Evolutionary conservation across 2,888 invertebrate species (phyloP), one percentile per base, ranked within the genome.

Genomic region (Eretmocerus hayati): DNA sequence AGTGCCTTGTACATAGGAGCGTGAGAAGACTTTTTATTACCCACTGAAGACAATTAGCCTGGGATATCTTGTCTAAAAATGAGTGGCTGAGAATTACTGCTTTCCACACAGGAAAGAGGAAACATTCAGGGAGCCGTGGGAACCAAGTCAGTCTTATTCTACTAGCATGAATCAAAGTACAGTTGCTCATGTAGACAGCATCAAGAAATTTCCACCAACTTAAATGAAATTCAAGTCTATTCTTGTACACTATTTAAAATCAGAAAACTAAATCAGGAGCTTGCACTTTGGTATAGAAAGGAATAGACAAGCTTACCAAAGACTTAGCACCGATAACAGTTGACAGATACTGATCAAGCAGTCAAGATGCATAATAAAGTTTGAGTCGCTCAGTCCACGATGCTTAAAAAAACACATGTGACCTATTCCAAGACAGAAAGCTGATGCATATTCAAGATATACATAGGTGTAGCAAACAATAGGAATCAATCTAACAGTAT

Each of bases 101-200:
- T 57, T 59, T 63, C 56, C 50, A 56, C 54, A 59, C 66, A 63
- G 63, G 62, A 65, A 66, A 67, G 60, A 67, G 69, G 68, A 69
- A 69, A 64, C 60, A 55, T 53, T 53, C 57, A 56, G 53, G n/a
- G 61, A 57, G 54, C 58, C 62, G 65, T 69, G 69, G 65, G 69
- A 69, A 69, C 59, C 58, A 49, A 62, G 61, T 54, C 62, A 63
- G 62, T 61, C 64, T 65, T 60, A 62, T 63, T 64, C 63, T 65
- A 59, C 57, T 60, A 60, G 58, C 58, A 63, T 61, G 60, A 64
- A 64, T 64, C 62, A 60, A 59, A 54, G 57, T 58, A 49, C 58
- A 55, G 42, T 51, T n/a, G n/a, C n/a, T n/a, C n/a, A n/a, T n/a
- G n/a, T n/a, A n/a, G n/a, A n/a, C n/a, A n/a, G n/a, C n/a, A n/a